Evolutionary conservation across 1,140 invertebrate genomes (phyloP).

Genomic region (Periplaneta americana): DNA sequence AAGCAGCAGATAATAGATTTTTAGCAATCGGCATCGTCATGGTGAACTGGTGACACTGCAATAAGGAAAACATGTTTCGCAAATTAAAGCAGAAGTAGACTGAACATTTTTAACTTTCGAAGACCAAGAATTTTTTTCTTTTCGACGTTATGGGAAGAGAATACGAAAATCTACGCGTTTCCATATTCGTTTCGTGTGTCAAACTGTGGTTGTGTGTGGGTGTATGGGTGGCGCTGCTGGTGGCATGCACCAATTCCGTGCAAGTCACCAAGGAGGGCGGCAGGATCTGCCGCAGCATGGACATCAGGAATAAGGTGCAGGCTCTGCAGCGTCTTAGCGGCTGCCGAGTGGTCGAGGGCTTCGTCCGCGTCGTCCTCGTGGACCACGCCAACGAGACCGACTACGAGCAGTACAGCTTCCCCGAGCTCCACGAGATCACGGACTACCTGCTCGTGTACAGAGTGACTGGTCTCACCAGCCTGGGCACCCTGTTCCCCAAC

Average conservation of each 20-base stretch:
- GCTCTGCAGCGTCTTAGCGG: conserved; percentile 43
- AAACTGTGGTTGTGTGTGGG: not conserved
- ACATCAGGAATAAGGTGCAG: conserved; percentile 45
- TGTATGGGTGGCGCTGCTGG: not conserved
- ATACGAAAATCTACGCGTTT: too few relatives aligned
- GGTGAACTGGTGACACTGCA: too few relatives aligned
- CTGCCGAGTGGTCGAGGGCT: conserved; percentile 63
- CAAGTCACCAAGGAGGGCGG: conserved; percentile 22
- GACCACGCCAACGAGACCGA: conserved; percentile 42
- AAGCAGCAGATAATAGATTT: too few relatives aligned
- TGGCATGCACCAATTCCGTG: not conserved
- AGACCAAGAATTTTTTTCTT: too few relatives aligned
- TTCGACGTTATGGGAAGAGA: too few relatives aligned
- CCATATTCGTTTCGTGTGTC: too few relatives aligned
- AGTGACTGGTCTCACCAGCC: conserved; percentile 42
- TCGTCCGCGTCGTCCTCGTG: conserved; percentile 54
- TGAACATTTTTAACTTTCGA: too few relatives aligned
- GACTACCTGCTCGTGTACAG: conserved; percentile 62
- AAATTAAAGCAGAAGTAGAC: too few relatives aligned
- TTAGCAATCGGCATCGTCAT: too few relatives aligned
- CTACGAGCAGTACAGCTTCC: conserved; percentile 48
- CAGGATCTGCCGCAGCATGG: conserved; percentile 42
- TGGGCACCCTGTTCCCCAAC: conserved; percentile 90
- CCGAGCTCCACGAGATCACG: conserved; percentile 57
- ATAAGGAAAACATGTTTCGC: too few relatives aligned